Evolutionary conservation across 1,140 invertebrate genomes (phyloP).

Genomic region (Procambarus virginalis): DNA sequence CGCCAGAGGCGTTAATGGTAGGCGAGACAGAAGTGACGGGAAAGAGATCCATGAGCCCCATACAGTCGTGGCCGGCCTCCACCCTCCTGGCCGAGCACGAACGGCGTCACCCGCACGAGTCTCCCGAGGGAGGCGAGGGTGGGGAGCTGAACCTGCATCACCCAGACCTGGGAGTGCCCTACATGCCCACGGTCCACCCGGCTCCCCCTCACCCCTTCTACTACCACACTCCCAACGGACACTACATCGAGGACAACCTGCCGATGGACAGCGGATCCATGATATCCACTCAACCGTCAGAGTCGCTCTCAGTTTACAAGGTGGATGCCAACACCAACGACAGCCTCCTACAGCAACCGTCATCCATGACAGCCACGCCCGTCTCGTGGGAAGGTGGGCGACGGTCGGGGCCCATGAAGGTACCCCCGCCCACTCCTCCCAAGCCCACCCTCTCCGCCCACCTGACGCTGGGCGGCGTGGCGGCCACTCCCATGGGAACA

Average conservation of each 20-base stretch:
- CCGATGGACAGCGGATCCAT: constrained; percentile 69
- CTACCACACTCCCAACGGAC: constrained; percentile 69
- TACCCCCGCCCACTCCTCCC: constrained; percentile 64
- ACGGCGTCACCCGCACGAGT: constrained; percentile 70
- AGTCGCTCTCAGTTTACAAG: constrained; percentile 67
- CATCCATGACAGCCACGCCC: constrained; percentile 57
- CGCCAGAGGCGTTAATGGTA: constrained; percentile 52
- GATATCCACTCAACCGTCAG: constrained; percentile 69
- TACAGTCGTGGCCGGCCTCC: constrained; percentile 79
- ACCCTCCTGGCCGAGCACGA: constrained; percentile 80
- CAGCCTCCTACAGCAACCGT: constrained; percentile 55
- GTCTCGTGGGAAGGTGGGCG: constrained; percentile 58
- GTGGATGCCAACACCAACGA: constrained; percentile 61
- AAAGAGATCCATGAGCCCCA: constrained; percentile 76
- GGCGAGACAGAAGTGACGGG: constrained; percentile 54
- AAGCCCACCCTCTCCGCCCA: constrained; percentile 64
- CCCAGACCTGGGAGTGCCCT: constrained; percentile 69
- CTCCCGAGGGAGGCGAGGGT: constrained; percentile 33
- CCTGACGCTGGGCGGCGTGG: constrained; percentile 49
- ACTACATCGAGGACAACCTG: constrained; percentile 70
- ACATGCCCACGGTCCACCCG: constrained; percentile 52
- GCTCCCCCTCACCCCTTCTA: constrained; percentile 67
- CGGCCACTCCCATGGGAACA: constrained; percentile 52
- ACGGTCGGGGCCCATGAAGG: constrained; percentile 58
- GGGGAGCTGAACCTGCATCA: constrained; percentile 47